Conservation (phyloP, 2,888 invertebrate species). For the Mongoloraphidia duomilia region DNA sequence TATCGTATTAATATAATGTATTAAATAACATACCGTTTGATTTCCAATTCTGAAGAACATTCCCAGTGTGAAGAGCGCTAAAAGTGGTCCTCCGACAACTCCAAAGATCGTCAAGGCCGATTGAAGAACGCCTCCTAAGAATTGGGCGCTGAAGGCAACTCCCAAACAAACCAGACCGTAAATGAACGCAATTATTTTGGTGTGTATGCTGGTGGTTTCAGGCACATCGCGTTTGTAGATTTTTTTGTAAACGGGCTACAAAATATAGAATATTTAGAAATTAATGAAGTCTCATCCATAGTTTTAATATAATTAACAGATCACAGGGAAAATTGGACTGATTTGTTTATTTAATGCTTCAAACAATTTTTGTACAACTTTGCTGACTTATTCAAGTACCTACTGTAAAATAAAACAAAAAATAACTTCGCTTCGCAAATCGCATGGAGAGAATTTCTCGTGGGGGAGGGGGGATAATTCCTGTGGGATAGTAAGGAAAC, state of each 20-base stretch:
- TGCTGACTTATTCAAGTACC: no score
- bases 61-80: constrained; percentile 73
- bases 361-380: not conserved
- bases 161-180: constrained; percentile 67
- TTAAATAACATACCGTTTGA: constrained; percentile 38
- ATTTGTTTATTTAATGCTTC: no score
- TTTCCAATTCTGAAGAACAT: constrained; percentile 65
- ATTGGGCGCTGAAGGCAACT: constrained; percentile 68
- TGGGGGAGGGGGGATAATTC: no score
- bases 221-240: constrained; percentile 26
- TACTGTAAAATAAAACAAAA: no score
- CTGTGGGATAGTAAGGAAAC: no score
- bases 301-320: no score
- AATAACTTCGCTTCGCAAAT: no score
- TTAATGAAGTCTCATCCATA: not conserved
- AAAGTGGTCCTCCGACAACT: constrained; percentile 73
- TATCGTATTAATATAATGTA: no score
- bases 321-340: no score
- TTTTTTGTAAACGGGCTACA: constrained; percentile 27
- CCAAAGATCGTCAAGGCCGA: constrained; percentile 76
- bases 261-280: constrained; percentile 9
- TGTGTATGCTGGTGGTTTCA: constrained; percentile 35
- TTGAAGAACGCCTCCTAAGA: constrained; percentile 76
- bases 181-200: constrained; percentile 52
- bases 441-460: no score